Evolutionary conservation across 2,113 vertebrate species (phyloP).

Genomic region (Sylvilagus bachmani): DNA sequence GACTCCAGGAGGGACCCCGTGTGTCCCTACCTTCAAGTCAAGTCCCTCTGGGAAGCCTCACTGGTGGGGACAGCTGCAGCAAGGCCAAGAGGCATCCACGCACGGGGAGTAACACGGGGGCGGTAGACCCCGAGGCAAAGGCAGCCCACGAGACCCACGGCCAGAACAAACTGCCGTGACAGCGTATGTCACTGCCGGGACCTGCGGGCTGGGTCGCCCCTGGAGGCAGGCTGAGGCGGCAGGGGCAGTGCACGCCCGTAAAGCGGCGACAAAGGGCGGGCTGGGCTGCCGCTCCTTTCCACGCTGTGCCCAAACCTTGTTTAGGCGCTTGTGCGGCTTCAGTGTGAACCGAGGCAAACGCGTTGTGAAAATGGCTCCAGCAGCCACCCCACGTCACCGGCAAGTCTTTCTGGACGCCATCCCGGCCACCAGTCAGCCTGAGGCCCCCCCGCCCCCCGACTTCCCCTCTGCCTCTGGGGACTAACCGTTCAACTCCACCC

Average conservation of each 20-base stretch:
- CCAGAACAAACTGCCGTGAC: conserved; percentile 28
- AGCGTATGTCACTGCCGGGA: background rate
- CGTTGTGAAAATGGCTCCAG: background rate
- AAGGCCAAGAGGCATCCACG: background rate
- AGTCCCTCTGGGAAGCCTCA: background rate
- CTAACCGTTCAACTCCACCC: background rate
- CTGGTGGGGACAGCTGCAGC: background rate
- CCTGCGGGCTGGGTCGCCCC: background rate
- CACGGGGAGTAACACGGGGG: background rate
- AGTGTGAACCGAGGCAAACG: conserved; percentile 60
- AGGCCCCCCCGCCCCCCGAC: too few relatives aligned
- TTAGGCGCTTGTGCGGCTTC: conserved; percentile 71
- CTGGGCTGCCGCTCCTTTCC: background rate
- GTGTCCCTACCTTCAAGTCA: background rate
- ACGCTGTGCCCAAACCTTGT: conserved; percentile 69
- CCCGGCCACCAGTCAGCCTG: rapidly evolving
- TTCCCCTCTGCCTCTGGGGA: background rate
- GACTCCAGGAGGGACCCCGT: background rate
- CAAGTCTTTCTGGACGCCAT: background rate
- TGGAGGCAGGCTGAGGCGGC: background rate
- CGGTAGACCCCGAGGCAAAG: conserved; percentile 36
- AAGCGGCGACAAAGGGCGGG: background rate
- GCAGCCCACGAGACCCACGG: background rate
- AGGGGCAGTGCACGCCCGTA: background rate
- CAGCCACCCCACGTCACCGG: background rate